Evolutionary conservation across 2,888 invertebrate species (phyloP).

Genomic region (Alsophila aescularia): DNA sequence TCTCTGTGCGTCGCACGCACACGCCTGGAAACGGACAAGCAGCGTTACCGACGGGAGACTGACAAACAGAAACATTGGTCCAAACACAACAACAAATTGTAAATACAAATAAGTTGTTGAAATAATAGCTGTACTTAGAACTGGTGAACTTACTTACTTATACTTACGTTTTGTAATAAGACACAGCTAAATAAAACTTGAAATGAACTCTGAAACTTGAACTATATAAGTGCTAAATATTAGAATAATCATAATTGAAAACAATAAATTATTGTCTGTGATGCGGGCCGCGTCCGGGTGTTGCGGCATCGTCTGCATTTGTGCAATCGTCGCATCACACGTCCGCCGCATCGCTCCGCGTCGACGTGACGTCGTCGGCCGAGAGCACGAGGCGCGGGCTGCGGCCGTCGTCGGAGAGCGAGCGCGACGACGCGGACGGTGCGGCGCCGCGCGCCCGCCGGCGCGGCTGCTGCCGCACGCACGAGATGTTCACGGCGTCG

Average conservation of each 20-base stretch:
- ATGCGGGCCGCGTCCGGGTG: no score
- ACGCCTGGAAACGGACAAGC: not conserved
- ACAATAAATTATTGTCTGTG: not conserved
- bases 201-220: no score
- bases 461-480: slow-evolving; percentile 57
- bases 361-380: slow-evolving; percentile 33
- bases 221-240: not conserved
- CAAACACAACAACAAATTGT: slow-evolving; percentile 45
- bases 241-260: not conserved
- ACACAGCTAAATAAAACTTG: no score
- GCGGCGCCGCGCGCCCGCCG: slow-evolving; percentile 26
- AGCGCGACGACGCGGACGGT: slow-evolving; percentile 26
- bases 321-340: no score
- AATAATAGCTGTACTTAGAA: not conserved
- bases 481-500: slow-evolving; percentile 49
- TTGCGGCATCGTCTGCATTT: no score
- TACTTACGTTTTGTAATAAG: no score
- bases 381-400: slow-evolving; percentile 41
- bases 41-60: not conserved
- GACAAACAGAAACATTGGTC: slow-evolving; percentile 47
- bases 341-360: not conserved
- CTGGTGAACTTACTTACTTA: not conserved
- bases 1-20: not conserved
- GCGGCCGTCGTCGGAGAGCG: slow-evolving; percentile 37
- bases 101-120: not conserved